Evolutionary conservation across 2,888 invertebrate species (phyloP).

Genomic region (Caenorhabditis parvicauda): DNA sequence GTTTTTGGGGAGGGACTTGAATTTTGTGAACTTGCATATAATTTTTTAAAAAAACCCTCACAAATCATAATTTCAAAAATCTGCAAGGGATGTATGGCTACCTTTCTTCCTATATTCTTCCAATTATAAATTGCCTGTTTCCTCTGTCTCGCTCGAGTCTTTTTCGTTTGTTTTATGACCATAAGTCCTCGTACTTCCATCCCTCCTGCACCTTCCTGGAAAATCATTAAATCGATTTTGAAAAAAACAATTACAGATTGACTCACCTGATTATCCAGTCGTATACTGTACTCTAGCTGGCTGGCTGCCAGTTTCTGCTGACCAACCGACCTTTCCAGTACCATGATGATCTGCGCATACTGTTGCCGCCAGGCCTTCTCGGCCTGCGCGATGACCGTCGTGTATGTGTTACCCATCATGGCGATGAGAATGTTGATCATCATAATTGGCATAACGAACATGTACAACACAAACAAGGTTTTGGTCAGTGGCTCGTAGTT

Average conservation of each 20-base stretch:
- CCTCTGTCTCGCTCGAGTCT: conserved; percentile 90
- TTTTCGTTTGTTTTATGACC: conserved; percentile 94
- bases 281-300: conserved; percentile 88
- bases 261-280: conserved; percentile 61
- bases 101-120: conserved; percentile 74
- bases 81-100: conserved; percentile 1
- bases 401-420: conserved; percentile 99
- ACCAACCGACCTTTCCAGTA: conserved; percentile 87
- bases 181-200: conserved; percentile 74
- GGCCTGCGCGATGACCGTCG: conserved; percentile 93
- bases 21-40: background rate
- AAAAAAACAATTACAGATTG: background rate
- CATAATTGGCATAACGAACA: conserved; percentile 94
- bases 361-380: conserved; percentile 98
- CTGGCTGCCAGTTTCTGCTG: conserved; percentile 85
- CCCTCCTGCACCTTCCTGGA: conserved; percentile 25
- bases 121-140: conserved; percentile 93
- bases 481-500: conserved; percentile 89
- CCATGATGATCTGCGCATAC: conserved; percentile 98
- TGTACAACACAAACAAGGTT: conserved; percentile 92
- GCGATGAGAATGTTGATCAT: conserved; percentile 96
- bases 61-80: background rate
- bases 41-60: background rate
- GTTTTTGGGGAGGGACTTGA: background rate
- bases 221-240: background rate